A percentile compares a stretch with the other conserved stretches of the same genome.
Evolutionary conservation across 2,888 invertebrate genomes (phyloP).

Genomic region (Sphecodes monilicornis): DNA sequence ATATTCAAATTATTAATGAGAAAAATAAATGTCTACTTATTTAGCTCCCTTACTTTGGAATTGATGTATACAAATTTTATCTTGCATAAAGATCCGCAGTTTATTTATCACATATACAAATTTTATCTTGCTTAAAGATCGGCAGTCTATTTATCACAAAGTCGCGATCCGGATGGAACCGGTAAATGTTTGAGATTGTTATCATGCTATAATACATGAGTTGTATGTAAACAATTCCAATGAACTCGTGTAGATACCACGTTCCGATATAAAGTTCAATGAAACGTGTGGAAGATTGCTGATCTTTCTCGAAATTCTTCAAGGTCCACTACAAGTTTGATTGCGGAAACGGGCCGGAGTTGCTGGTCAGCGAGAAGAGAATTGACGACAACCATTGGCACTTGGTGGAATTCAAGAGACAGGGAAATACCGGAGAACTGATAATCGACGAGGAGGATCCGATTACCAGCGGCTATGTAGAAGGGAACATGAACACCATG

Average conservation of each 20-base stretch:
- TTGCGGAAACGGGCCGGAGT: conserved; percentile 88
- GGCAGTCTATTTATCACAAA: background rate
- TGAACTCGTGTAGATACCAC: background rate
- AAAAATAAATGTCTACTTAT: no score
- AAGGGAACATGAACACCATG: conserved; percentile 85
- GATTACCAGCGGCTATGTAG: conserved; percentile 86
- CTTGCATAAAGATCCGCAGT: no score
- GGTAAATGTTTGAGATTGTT: background rate
- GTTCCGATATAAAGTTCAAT: background rate
- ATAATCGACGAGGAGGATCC: conserved; percentile 87
- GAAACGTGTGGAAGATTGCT: background rate
- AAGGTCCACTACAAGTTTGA: conserved; percentile 90
- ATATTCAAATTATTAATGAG: no score
- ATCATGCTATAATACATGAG: background rate
- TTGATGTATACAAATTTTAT: no score
- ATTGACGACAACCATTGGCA: conserved; percentile 94
- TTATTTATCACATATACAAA: no score
- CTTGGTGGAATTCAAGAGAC: conserved; percentile 88
- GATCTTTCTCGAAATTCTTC: background rate
- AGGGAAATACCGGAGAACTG: conserved; percentile 88
- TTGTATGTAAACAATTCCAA: conserved; percentile 11
- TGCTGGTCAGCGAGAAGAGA: conserved; percentile 86
- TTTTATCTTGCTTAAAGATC: no score
- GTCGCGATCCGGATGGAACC: background rate
- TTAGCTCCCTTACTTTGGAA: no score